These are phyloP conservation scores for Enteromius anoplus DNA, from an alignment of 2,797 vertebrate species.

Conservation along the genomic window DNA sequence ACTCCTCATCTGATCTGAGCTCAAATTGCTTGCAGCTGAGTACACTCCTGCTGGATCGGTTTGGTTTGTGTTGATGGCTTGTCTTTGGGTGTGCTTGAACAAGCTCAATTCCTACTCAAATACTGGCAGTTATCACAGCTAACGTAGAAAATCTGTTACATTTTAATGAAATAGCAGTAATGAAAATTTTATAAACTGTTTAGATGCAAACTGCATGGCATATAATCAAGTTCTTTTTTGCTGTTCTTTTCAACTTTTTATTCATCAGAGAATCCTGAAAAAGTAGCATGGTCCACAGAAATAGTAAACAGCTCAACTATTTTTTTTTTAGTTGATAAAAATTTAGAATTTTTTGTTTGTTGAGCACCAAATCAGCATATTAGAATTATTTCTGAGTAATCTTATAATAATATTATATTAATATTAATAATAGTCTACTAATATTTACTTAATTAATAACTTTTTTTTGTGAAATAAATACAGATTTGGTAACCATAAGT, in stretches of 20 bases:
- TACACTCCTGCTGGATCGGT: conserved; percentile 40
- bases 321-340: not conserved
- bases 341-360: not conserved
- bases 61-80: conserved; percentile 31
- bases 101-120: conserved; percentile 15
- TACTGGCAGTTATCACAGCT: not conserved
- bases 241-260: not conserved
- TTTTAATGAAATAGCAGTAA: conserved; percentile 23
- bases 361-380: not conserved
- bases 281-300: not conserved
- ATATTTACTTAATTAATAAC: not conserved
- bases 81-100: conserved; percentile 36
- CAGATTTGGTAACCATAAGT: not conserved
- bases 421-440: not conserved
- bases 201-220: conserved; percentile 24
- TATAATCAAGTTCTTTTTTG: conserved; percentile 21
- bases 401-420: not conserved
- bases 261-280: not conserved
- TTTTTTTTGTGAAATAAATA: not conserved
- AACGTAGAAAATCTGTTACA: conserved; percentile 11
- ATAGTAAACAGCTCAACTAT: not conserved
- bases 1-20: conserved; percentile 43
- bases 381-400: not conserved
- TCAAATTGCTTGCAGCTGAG: conserved; percentile 55
- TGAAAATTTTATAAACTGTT: conserved; percentile 19